These are phyloP conservation scores for Hypanus sabinus DNA, from an alignment of 2,113 vertebrate genomes.

Conservation along the genomic window DNA sequence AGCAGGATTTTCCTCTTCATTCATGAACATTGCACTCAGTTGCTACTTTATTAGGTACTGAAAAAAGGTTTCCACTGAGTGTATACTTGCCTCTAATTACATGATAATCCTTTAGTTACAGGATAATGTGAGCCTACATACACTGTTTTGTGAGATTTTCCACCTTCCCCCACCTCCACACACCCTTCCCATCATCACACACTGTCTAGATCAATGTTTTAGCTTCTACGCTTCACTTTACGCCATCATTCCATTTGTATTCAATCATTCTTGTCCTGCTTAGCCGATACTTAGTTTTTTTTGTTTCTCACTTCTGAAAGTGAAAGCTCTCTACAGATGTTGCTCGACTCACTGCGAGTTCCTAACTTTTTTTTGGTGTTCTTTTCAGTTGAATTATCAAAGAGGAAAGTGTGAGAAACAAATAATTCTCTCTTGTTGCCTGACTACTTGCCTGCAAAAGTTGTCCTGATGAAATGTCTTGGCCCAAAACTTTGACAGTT, in stretches of 20 bases:
- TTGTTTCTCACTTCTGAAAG: too few relatives aligned
- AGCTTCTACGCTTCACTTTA: neutral
- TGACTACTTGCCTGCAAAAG: neutral
- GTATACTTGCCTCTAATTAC: too few relatives aligned
- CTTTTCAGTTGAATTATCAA: neutral
- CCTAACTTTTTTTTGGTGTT: too few relatives aligned
- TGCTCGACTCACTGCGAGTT: too few relatives aligned
- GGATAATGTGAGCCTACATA: neutral
- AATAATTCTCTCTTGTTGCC: neutral
- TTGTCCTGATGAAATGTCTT: too few relatives aligned
- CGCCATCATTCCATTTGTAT: neutral
- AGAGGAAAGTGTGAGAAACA: neutral
- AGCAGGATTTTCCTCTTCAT: neutral
- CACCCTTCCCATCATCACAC: neutral
- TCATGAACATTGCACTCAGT: too few relatives aligned
- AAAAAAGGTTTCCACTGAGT: too few relatives aligned
- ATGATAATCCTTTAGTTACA: too few relatives aligned
- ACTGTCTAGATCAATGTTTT: neutral
- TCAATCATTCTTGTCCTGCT: neutral
- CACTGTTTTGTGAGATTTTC: neutral
- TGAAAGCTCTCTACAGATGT: neutral
- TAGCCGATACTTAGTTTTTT: neutral
- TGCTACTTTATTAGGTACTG: too few relatives aligned
- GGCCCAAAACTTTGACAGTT: too few relatives aligned
- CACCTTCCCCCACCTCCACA: neutral